Percentiles rank a stretch among this genome's conserved stretches.
phyloP scores from a whole-genome alignment of 1,140 invertebrate species.

The Drosophila sp. region DNA sequence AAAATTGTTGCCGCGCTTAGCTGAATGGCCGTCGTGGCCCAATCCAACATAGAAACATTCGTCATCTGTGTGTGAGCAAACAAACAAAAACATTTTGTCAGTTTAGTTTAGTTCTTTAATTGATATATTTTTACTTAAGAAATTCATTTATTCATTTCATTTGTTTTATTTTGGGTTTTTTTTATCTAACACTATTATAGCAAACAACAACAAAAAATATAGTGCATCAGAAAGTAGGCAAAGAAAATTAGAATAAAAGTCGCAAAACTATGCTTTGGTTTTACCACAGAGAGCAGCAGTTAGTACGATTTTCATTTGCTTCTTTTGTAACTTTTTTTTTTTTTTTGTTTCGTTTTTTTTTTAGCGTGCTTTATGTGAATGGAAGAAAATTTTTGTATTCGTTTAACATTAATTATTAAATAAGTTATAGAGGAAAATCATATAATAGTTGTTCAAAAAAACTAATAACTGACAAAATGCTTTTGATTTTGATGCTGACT shows the following conservation, averaged over 20 bases:
- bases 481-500: constrained; percentile 83
- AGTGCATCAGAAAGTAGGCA: constrained; percentile 71
- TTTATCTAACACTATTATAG: constrained; percentile 68
- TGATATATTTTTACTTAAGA: constrained; percentile 25
- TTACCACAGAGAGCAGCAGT: constrained; percentile 61
- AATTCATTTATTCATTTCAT: neutral
- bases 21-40: constrained; percentile 84
- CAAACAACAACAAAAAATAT: constrained; percentile 59
- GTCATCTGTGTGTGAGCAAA: constrained; percentile 90
- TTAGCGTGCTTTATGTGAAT: constrained; percentile 77
- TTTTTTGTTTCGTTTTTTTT: constrained; percentile 46
- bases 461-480: constrained; percentile 84
- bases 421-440: constrained; percentile 28
- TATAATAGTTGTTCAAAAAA: constrained; percentile 34
- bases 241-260: constrained; percentile 69
- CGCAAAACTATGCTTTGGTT: constrained; percentile 50
- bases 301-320: constrained; percentile 68
- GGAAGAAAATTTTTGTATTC: constrained; percentile 50
- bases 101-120: constrained; percentile 81
- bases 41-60: constrained; percentile 97
- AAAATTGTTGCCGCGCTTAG: constrained; percentile 88
- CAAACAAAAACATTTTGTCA: constrained; percentile 86
- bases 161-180: constrained; percentile 47
- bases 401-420: constrained; percentile 47
- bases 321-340: constrained; percentile 25